Base-by-base conservation (phyloP, 2,797 vertebrate species). In the Telmatherina bonti region DNA sequence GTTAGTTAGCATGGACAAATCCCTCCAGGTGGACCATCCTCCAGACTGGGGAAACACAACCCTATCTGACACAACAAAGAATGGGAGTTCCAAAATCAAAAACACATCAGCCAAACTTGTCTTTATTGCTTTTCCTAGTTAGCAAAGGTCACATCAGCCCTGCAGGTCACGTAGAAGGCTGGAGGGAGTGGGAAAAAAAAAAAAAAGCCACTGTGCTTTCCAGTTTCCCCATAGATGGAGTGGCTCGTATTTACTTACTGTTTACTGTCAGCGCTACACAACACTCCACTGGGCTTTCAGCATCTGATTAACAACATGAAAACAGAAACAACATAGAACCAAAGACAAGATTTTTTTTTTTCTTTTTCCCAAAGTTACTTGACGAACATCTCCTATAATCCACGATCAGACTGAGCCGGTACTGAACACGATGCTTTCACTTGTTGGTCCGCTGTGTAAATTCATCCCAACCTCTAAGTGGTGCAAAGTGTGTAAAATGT, bases 81-180 rank as follows among this genome's bases (percentile, higher is more conserved):
- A 70, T 43, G 53, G 13, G 41, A 55, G 8, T 70, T 76, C 6
- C 47, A 59, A 68, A 95, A 87, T 90, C 89, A 93, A 7, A 72
- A 85, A 80, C 66, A 67, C 63, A 55, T 85, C 82, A 92, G 92
- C 93, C 93, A 85, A 90, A 96, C 94, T 83, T 94, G 91, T 90
- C 85, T 93, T 96, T 97, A 97, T 98, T 99, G 97, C 96, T 97
- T 96, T 91, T 95, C 95, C 90, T 92, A 81, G 86, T 86, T 89
- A 85, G 94, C 94, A 93, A 36, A 58, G 69, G 73, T 81, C 72
- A 75, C 62, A 51, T 82, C 67, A 53, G 79, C 66, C 63, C 26
- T 54, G 45, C 45, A 16, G 70, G 67, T 82, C 47, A 71, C 24
- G 26, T 47, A 87, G 79, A 13, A 5, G 49, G 72, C 60, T 47